A percentile compares a stretch with the other conserved stretches of the same genome.
Conservation (phyloP, 2,113 vertebrate genomes). For the Platysteira castanea region DNA sequence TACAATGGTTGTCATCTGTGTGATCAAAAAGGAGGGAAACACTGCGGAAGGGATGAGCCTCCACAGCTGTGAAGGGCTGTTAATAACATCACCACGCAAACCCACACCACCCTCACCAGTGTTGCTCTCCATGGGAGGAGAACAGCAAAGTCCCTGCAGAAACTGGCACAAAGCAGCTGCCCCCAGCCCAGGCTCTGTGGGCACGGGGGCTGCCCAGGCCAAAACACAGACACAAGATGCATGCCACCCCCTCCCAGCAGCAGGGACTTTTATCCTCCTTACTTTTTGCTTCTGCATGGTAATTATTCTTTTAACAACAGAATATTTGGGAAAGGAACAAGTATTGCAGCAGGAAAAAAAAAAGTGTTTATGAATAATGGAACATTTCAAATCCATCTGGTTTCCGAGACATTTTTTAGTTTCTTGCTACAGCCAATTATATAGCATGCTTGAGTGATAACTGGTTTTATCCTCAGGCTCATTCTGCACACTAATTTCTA, state of each 20-base stretch:
- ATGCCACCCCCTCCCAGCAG: background rate
- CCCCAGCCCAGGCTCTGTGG: background rate
- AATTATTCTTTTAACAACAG: conserved; percentile 68
- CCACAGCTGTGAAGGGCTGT: conserved; percentile 26
- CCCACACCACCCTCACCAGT: background rate
- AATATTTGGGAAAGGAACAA: conserved; percentile 76
- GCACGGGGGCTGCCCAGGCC: background rate
- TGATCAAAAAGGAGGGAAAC: conserved; percentile 45
- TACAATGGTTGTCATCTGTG: conserved; percentile 24
- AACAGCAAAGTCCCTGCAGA: background rate
- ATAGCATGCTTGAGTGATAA: conserved; percentile 83
- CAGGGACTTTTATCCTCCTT: conserved; percentile 9
- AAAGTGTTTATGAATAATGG: conserved; percentile 84
- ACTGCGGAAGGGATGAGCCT: background rate
- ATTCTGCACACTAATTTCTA: conserved; percentile 81
- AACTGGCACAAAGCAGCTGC: background rate
- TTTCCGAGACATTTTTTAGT: conserved; percentile 79
- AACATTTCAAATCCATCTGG: conserved; percentile 87
- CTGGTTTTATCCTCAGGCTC: conserved; percentile 81
- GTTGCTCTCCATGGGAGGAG: background rate
- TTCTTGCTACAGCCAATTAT: conserved; percentile 83
- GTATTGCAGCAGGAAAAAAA: conserved; percentile 66
- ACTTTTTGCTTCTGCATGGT: conserved; percentile 43
- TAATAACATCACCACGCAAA: background rate
- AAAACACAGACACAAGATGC: background rate